These are phyloP conservation scores for Drosophila rufa DNA, from an alignment of 1,140 invertebrate genomes.

Conservation along the genomic window DNA sequence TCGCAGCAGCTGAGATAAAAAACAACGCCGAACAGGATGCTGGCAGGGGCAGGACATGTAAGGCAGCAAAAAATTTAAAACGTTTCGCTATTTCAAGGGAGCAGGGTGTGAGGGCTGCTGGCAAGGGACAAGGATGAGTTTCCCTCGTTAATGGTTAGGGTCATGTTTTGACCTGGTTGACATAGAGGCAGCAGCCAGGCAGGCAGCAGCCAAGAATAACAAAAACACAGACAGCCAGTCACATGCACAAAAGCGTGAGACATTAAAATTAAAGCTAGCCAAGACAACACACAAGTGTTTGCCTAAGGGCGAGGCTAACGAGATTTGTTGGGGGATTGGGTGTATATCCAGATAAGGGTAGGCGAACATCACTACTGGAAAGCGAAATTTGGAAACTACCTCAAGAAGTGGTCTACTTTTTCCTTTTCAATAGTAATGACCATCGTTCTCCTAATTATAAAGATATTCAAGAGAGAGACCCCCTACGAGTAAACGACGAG, in stretches of 20 bases:
- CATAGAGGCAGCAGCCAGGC: slow-evolving; percentile 31
- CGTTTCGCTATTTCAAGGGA: slow-evolving; percentile 35
- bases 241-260: slow-evolving; percentile 31
- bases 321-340: not conserved
- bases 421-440: too few species aligned
- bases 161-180: slow-evolving; percentile 48
- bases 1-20: slow-evolving; percentile 61
- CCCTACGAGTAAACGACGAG: too few species aligned
- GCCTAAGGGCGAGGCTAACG: not conserved
- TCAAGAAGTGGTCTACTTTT: too few species aligned
- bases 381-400: too few species aligned
- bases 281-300: slow-evolving; percentile 1
- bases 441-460: too few species aligned
- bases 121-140: not conserved
- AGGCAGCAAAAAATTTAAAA: slow-evolving; percentile 62
- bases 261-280: slow-evolving; percentile 49
- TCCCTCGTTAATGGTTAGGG: slow-evolving; percentile 30
- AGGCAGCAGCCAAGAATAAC: slow-evolving; percentile 27
- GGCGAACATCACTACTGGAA: too few species aligned
- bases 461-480: too few species aligned
- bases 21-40: slow-evolving; percentile 5
- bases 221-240: slow-evolving; percentile 19
- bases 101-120: not conserved
- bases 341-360: not conserved
- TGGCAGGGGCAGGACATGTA: slow-evolving; percentile 16